Evolutionary conservation across 2,113 vertebrate genomes (phyloP).

Genomic region (Ptychochromis oligacanthus): DNA sequence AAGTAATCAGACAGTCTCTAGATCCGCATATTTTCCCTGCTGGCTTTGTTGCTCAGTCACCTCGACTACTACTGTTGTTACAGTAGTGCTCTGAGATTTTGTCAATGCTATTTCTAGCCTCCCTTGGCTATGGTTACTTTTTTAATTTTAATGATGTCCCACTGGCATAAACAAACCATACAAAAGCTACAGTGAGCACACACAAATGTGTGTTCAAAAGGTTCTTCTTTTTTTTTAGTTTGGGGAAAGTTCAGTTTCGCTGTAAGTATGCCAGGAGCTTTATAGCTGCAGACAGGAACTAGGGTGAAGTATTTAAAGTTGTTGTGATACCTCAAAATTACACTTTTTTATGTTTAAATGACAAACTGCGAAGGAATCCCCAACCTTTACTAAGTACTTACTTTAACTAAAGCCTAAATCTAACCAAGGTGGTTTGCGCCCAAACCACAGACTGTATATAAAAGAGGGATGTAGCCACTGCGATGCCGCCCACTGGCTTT

Average conservation of each 20-base stretch:
- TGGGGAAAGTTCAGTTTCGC: neutral
- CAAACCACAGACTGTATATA: neutral
- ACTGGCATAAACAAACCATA: slow-evolving; percentile 42
- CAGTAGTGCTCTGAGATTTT: slow-evolving; percentile 36
- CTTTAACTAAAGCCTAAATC: neutral
- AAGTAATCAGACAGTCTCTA: slow-evolving; percentile 24
- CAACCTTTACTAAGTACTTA: neutral
- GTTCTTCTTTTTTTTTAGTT: neutral
- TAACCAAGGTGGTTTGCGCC: neutral
- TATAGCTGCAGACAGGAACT: neutral
- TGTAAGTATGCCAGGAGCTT: slow-evolving; percentile 1
- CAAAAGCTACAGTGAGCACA: slow-evolving; percentile 22
- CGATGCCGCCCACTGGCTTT: neutral
- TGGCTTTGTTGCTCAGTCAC: slow-evolving; percentile 40
- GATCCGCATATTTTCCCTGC: slow-evolving; percentile 11
- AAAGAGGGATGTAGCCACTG: too few relatives aligned
- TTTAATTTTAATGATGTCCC: slow-evolving; percentile 75
- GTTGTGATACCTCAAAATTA: neutral
- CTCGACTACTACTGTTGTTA: slow-evolving; percentile 15
- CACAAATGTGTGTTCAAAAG: neutral
- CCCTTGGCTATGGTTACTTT: slow-evolving; percentile 56
- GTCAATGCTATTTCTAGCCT: slow-evolving; percentile 66
- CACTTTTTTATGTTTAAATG: too few relatives aligned
- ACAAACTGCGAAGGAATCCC: too few relatives aligned
- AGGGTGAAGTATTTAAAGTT: neutral